phyloP scores from a whole-genome alignment of 2,113 vertebrate genomes.

The Odontophorus gujanensis region DNA sequence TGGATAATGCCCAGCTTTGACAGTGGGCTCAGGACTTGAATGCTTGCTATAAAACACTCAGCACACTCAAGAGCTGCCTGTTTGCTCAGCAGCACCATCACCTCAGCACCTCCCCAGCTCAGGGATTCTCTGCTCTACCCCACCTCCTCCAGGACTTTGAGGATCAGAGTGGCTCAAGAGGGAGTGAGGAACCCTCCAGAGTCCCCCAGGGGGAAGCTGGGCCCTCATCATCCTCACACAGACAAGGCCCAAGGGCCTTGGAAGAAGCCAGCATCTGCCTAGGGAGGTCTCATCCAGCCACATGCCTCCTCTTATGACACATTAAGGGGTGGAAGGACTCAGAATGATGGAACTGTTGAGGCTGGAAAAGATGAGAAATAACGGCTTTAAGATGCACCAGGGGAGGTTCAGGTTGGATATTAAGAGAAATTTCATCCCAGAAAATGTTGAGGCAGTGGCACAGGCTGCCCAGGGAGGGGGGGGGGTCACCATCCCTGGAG shows the following conservation, averaged over 20 bases:
- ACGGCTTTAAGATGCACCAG: no score
- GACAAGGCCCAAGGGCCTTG: neutral
- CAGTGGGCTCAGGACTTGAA: neutral
- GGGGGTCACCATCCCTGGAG: no score
- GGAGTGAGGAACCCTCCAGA: neutral
- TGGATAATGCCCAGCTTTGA: neutral
- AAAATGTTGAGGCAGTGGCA: no score
- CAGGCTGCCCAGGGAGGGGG: no score
- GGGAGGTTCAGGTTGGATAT: no score
- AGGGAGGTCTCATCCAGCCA: neutral
- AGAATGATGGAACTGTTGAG: no score
- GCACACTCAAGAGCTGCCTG: neutral
- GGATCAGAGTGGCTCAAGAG: neutral
- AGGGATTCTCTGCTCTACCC: neutral
- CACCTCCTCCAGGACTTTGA: neutral
- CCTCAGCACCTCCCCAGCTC: neutral
- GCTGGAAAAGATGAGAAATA: no score
- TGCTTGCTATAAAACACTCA: conserved; percentile 19
- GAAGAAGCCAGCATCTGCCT: neutral
- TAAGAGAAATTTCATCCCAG: no score
- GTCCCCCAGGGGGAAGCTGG: neutral
- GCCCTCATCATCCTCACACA: neutral
- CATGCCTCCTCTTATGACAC: rapidly evolving
- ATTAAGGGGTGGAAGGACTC: neutral
- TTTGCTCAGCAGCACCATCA: neutral